Conservation (phyloP, 2,888 invertebrate species). For the Stegophylla sp. region DNA sequence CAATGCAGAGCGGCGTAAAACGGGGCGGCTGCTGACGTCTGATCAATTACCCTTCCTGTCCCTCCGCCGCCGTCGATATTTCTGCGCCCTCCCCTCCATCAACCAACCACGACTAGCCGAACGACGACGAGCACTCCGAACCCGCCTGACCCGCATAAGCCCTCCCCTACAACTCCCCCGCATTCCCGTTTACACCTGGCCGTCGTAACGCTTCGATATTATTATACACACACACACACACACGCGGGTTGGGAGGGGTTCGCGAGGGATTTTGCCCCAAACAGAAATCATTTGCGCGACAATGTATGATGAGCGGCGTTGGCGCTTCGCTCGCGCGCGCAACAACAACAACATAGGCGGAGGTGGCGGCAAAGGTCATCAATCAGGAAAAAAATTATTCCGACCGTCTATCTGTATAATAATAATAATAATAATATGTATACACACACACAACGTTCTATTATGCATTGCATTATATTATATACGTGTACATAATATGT, state of each 20-base stretch:
- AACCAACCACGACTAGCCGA: too few species aligned
- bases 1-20: constrained; percentile 56
- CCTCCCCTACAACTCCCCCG: background rate
- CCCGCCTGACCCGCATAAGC: too few species aligned
- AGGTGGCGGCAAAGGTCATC: constrained; percentile 44
- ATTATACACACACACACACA: too few species aligned
- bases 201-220: too few species aligned
- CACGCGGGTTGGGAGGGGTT: too few species aligned
- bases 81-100: background rate
- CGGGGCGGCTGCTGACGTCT: constrained; percentile 53
- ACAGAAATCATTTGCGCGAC: constrained; percentile 54
- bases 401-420: background rate
- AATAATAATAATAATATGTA: too few species aligned
- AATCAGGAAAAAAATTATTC: constrained; percentile 54
- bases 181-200: too few species aligned
- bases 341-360: constrained; percentile 13
- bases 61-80: background rate
- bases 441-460: too few species aligned
- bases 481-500: too few species aligned
- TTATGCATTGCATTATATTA: too few species aligned
- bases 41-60: constrained; percentile 48
- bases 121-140: background rate
- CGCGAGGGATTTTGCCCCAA: constrained; percentile 6
- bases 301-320: constrained; percentile 15
- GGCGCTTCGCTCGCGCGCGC: background rate